Percentiles rank a stretch among this genome's conserved stretches.
Evolutionary conservation across 1,140 invertebrate genomes (phyloP).

Genomic region (Coenobita brevimanus): DNA sequence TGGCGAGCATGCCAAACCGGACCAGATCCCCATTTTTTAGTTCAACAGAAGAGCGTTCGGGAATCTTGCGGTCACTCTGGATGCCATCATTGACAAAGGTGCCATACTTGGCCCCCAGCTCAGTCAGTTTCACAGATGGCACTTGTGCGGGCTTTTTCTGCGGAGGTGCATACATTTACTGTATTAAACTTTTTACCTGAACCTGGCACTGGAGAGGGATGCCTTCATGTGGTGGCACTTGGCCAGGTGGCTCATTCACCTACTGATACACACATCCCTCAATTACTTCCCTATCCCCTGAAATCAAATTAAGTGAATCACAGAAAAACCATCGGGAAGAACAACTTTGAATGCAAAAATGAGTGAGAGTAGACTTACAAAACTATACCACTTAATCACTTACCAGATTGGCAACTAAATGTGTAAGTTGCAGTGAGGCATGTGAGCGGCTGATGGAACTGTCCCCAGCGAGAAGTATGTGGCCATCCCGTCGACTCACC

Average conservation of each 20-base stretch:
- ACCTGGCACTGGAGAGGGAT: neutral
- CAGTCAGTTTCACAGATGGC: constrained; percentile 30
- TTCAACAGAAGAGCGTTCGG: neutral
- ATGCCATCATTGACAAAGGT: constrained; percentile 47
- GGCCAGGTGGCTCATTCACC: no score
- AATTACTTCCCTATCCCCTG: no score
- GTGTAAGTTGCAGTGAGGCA: constrained; percentile 25
- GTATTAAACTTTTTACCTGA: neutral
- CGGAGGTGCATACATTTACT: neutral
- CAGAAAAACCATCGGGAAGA: no score
- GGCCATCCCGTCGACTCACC: constrained; percentile 31
- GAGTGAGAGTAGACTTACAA: no score
- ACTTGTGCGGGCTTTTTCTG: constrained; percentile 22
- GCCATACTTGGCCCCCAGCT: constrained; percentile 44
- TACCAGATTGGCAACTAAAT: constrained; percentile 12
- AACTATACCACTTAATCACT: no score
- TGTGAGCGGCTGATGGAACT: constrained; percentile 48
- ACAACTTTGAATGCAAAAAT: no score
- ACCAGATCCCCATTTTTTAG: constrained; percentile 25
- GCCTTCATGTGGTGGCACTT: neutral
- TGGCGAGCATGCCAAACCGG: constrained; percentile 41
- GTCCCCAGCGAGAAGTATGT: constrained; percentile 36
- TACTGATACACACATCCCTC: no score
- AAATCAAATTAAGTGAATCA: neutral
- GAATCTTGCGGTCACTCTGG: neutral